Evolutionary conservation across 1,140 invertebrate species (phyloP).

Genomic region (Gonioctena quinquepunctata): DNA sequence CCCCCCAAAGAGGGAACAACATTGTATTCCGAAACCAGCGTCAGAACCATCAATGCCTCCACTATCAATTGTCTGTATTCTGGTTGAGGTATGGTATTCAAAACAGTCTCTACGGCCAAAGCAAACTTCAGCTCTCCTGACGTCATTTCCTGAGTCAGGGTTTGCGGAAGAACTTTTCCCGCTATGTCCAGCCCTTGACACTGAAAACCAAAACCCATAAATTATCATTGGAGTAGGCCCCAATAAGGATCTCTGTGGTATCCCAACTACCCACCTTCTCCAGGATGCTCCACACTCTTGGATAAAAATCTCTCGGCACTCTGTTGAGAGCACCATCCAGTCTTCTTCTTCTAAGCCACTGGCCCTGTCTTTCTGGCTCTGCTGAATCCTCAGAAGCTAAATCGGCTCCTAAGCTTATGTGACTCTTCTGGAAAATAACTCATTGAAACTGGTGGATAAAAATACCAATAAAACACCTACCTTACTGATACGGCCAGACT

Average conservation of each 20-base stretch:
- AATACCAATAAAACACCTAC: conserved; percentile 50
- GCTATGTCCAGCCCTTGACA: conserved; percentile 91
- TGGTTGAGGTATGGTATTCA: conserved; percentile 96
- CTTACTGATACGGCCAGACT: conserved; percentile 82
- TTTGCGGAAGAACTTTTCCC: conserved; percentile 84
- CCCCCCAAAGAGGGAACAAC: conserved; percentile 75
- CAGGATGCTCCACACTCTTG: conserved; percentile 88
- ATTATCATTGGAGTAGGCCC: too few species aligned
- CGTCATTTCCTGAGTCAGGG: conserved; percentile 97
- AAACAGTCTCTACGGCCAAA: conserved; percentile 93
- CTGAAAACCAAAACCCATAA: conserved; percentile 59
- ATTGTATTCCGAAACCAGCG: conserved; percentile 87
- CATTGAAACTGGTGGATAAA: conserved; percentile 4
- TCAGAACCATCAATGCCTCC: conserved; percentile 95
- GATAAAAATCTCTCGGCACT: conserved; percentile 95
- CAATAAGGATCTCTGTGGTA: neutral
- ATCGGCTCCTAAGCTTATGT: conserved; percentile 68
- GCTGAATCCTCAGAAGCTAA: conserved; percentile 38
- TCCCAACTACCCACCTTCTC: conserved; percentile 69
- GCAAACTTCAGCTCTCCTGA: conserved; percentile 98
- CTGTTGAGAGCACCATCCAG: conserved; percentile 97
- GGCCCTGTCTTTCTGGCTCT: conserved; percentile 87
- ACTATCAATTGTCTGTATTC: conserved; percentile 98
- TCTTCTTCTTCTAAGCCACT: conserved; percentile 91
- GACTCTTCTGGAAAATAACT: conserved; percentile 67